Evolutionary conservation across 2,113 vertebrate species (phyloP).

Genomic region (Mus pahari): DNA sequence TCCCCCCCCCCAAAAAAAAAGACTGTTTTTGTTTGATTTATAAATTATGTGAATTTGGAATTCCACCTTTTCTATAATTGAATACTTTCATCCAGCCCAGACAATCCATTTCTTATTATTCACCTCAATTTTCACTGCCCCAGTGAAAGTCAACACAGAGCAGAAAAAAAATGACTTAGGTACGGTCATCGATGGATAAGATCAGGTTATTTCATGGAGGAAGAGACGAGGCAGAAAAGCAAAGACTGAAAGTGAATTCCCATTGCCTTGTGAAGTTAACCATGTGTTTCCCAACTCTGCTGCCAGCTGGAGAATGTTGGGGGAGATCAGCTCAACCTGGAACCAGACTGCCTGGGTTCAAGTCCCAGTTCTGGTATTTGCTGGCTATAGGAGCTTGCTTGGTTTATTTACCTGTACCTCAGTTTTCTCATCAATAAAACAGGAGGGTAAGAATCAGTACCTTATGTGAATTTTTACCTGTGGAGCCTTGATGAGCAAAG

Average conservation of each 20-base stretch:
- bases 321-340: neutral
- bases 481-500: neutral
- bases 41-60: constrained; percentile 31
- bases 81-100: neutral
- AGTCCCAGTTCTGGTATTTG: neutral
- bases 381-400: neutral
- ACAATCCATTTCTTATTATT: constrained; percentile 21
- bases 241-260: neutral
- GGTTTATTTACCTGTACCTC: neutral
- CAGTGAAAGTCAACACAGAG: constrained; percentile 33
- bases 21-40: neutral
- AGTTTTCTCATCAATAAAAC: neutral
- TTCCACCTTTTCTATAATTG: neutral
- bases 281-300: neutral
- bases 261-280: neutral
- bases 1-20: neutral
- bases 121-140: neutral
- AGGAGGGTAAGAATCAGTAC: neutral
- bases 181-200: constrained; percentile 2
- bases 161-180: constrained; percentile 49
- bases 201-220: constrained; percentile 41
- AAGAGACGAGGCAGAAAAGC: neutral
- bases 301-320: neutral
- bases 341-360: neutral
- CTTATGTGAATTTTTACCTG: neutral